These are phyloP conservation scores for Drosophila siamana DNA, from an alignment of 2,888 invertebrate genomes.

Conservation along the genomic window DNA sequence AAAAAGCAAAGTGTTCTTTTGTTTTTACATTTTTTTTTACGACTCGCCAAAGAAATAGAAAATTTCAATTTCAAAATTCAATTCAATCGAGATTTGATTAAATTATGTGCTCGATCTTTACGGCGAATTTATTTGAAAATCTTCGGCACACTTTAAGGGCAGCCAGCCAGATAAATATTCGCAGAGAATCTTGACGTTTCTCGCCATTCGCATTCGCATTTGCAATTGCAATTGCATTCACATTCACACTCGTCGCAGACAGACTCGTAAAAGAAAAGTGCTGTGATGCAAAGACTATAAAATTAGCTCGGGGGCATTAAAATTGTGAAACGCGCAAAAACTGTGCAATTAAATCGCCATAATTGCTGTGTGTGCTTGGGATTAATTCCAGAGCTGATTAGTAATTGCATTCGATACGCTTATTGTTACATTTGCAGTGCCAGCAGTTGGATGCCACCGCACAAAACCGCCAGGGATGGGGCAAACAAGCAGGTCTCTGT, in stretches of 20 bases:
- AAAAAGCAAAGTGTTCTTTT: not conserved
- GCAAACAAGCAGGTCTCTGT: constrained; percentile 3
- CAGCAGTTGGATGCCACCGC: constrained; percentile 19
- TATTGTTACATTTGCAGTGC: not conserved
- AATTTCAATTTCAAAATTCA: not conserved
- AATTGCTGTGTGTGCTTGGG: constrained; percentile 22
- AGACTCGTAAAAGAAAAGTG: constrained; percentile 24
- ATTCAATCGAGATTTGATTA: not conserved
- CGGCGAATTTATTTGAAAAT: constrained; percentile 12
- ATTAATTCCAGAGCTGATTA: constrained; percentile 23
- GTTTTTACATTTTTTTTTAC: not conserved
- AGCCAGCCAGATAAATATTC: not conserved
- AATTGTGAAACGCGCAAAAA: constrained; percentile 17
- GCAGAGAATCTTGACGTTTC: not conserved
- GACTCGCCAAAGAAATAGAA: not conserved
- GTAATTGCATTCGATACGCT: constrained; percentile 29
- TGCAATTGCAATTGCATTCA: not conserved
- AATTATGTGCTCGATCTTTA: not conserved
- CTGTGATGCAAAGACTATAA: constrained; percentile 30
- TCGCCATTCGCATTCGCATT: constrained; percentile 11
- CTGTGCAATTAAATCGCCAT: constrained; percentile 37
- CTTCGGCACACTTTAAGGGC: not conserved
- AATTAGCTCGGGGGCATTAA: constrained; percentile 40
- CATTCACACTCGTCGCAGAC: constrained; percentile 26
- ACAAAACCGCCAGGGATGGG: constrained; percentile 4